Conservation (phyloP, 2,797 vertebrate genomes). For the Mus minutoides region DNA sequence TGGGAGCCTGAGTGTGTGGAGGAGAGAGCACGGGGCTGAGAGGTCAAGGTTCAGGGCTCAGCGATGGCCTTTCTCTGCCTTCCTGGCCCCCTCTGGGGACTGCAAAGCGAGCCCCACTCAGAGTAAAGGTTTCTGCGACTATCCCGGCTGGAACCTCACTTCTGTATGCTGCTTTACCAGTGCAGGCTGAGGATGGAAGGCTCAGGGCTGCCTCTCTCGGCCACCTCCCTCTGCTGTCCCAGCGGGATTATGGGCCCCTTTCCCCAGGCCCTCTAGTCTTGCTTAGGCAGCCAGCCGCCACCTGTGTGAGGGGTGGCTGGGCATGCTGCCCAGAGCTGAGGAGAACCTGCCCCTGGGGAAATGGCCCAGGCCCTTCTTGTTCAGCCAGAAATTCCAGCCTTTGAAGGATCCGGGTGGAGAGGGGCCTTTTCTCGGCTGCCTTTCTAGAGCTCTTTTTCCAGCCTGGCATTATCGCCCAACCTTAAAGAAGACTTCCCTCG, state of each 20-base stretch:
- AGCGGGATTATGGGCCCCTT: background rate
- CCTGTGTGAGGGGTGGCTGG: constrained; percentile 44
- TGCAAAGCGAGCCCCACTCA: background rate
- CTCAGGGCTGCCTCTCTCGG: fast-evolving
- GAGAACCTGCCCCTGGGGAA: constrained; percentile 54
- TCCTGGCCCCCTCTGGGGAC: constrained; percentile 1
- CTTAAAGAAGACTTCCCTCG: constrained; percentile 1
- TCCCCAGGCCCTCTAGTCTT: background rate
- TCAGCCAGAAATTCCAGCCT: constrained; percentile 81
- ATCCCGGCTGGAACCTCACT: background rate
- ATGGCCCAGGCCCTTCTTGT: constrained; percentile 65
- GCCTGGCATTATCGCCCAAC: constrained; percentile 27
- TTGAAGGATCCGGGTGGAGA: constrained; percentile 62
- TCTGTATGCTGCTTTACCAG: background rate
- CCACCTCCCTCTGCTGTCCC: background rate
- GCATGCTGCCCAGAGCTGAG: constrained; percentile 22
- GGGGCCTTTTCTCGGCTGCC: constrained; percentile 55
- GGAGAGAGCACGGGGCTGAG: constrained; percentile 3
- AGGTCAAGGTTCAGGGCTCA: background rate
- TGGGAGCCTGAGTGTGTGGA: background rate
- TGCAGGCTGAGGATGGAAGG: background rate
- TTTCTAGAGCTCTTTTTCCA: constrained; percentile 62
- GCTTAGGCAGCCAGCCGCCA: constrained; percentile 22
- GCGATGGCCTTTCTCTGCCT: background rate
- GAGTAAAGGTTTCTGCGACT: constrained; percentile 31